These are phyloP conservation scores for Serilophus lunatus DNA, from an alignment of 2,113 vertebrate genomes.

Conservation along the genomic window DNA sequence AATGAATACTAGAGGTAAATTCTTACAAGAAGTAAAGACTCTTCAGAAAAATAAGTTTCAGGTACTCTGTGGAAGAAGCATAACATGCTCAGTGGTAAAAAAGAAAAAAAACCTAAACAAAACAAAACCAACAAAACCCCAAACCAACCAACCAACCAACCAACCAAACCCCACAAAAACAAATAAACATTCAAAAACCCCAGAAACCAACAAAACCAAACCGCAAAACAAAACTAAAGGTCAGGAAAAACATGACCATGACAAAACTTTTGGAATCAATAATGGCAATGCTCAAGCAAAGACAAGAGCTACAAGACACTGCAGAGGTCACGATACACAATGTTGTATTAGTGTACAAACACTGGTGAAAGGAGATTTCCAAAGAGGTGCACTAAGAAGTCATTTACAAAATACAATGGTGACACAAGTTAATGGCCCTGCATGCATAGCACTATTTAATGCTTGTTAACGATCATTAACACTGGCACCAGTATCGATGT, in stretches of 20 bases:
- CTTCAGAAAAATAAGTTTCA: background rate
- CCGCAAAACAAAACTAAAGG: background rate
- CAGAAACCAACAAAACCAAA: background rate
- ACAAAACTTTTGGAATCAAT: background rate
- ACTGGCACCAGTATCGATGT: background rate
- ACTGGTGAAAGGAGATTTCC: background rate
- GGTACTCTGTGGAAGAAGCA: background rate
- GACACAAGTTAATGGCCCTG: slow-evolving; percentile 41
- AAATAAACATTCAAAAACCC: background rate
- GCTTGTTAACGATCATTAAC: slow-evolving; percentile 17
- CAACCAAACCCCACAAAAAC: background rate
- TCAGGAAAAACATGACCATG: background rate
- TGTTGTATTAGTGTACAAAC: background rate
- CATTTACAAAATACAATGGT: background rate
- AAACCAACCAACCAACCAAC: background rate
- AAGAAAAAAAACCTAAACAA: no score
- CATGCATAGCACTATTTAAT: slow-evolving; percentile 10
- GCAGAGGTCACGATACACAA: background rate
- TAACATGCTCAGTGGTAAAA: background rate
- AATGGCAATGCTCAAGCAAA: background rate
- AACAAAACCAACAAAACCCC: no score
- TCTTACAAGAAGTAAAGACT: background rate
- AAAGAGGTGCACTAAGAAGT: background rate
- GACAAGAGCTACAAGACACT: background rate
- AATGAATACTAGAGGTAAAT: background rate